phyloP scores from a whole-genome alignment of 2,113 vertebrate species.

The Craseonycteris thonglongyai region DNA sequence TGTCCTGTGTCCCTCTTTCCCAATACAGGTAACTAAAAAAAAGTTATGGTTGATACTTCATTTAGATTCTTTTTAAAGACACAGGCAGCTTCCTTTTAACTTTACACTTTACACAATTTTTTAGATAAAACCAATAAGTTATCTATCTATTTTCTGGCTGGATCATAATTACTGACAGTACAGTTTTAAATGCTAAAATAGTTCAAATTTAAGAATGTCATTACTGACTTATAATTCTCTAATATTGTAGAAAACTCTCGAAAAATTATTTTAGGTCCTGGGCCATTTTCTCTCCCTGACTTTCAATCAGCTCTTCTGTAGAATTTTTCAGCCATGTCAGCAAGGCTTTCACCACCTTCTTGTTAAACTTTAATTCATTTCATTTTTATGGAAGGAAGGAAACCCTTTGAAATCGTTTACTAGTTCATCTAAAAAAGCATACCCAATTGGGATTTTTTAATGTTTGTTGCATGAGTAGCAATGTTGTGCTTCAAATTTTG shows the following conservation, averaged over 20 bases:
- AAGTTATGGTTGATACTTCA: background rate
- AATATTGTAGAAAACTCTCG: background rate
- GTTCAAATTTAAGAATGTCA: background rate
- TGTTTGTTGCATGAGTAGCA: background rate
- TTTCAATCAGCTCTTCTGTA: background rate
- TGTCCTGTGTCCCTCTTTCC: background rate
- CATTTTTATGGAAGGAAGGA: background rate
- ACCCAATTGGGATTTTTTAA: background rate
- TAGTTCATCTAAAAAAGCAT: background rate
- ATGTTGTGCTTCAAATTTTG: background rate
- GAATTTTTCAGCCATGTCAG: constrained; percentile 11
- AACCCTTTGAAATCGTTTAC: background rate
- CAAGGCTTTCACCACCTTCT: constrained; percentile 3
- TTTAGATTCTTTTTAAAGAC: background rate
- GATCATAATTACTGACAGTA: background rate
- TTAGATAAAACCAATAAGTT: background rate
- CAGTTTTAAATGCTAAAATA: background rate
- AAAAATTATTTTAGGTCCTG: constrained; percentile 1
- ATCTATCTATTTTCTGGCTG: background rate
- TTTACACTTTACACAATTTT: background rate
- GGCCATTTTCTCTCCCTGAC: background rate
- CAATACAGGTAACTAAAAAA: background rate
- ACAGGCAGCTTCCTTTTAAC: background rate
- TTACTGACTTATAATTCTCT: background rate
- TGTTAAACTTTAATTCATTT: constrained; percentile 30